phyloP scores from a whole-genome alignment of 2,113 vertebrate species.

The Ceyx margarethae region DNA sequence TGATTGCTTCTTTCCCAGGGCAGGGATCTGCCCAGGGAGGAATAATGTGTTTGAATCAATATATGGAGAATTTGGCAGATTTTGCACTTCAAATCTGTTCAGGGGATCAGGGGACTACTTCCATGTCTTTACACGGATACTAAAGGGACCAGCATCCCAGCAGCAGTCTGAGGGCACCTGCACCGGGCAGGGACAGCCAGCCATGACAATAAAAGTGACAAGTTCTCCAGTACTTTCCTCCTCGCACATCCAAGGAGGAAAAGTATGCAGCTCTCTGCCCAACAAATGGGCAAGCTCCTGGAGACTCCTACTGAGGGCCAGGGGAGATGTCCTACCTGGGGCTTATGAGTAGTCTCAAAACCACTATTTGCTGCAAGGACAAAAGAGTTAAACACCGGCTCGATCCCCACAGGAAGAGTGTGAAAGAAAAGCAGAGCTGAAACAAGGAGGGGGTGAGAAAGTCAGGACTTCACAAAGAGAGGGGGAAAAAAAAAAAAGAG shows the following conservation, averaged over 20 bases:
- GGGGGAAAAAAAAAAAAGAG: too few relatives aligned
- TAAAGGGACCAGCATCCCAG: neutral
- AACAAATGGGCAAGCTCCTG: neutral
- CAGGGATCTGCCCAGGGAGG: conserved; percentile 33
- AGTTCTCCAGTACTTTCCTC: neutral
- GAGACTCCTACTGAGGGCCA: neutral
- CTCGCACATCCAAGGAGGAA: neutral
- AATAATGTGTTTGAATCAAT: conserved; percentile 50
- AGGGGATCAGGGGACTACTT: neutral
- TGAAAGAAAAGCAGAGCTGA: conserved; percentile 26
- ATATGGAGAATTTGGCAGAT: conserved; percentile 42
- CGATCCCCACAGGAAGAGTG: neutral
- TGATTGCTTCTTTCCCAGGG: conserved; percentile 52
- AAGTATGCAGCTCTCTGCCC: neutral
- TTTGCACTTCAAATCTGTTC: conserved; percentile 44
- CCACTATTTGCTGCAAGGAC: neutral
- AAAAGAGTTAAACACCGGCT: conserved; percentile 24
- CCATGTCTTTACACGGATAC: neutral
- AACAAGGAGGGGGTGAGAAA: conserved; percentile 6
- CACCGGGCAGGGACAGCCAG: neutral
- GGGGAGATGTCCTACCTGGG: neutral
- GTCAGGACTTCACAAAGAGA: neutral
- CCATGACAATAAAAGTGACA: neutral
- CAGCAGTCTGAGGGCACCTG: conserved; percentile 21
- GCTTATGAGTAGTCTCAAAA: neutral